Percentiles rank a stretch among this genome's conserved stretches.
Conservation (phyloP, 2,113 vertebrate genomes). For the Pelecanus crispus region DNA sequence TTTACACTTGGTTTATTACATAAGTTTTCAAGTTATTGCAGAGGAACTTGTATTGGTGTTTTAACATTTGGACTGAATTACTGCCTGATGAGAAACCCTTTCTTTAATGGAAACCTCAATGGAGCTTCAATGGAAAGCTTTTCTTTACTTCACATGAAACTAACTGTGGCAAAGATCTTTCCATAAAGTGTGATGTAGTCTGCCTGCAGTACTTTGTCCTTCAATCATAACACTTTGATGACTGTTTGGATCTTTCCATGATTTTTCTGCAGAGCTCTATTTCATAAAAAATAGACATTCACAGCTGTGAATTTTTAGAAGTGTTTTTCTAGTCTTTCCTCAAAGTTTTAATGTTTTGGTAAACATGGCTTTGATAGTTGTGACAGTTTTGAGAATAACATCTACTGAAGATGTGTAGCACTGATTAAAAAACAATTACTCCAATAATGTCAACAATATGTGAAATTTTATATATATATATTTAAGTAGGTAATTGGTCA, state of each 20-base stretch:
- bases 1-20: neutral
- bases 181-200: neutral
- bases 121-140: neutral
- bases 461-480: neutral
- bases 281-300: neutral
- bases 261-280: neutral
- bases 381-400: neutral
- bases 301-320: neutral
- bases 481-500: neutral
- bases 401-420: neutral
- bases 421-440: neutral
- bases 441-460: neutral
- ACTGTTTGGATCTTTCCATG: neutral
- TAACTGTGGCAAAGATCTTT: neutral
- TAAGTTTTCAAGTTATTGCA: neutral
- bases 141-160: neutral
- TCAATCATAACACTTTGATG: neutral
- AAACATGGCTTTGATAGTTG: neutral
- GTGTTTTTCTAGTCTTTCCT: neutral
- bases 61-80: neutral
- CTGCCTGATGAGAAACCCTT: neutral
- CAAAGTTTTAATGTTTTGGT: neutral
- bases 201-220: neutral
- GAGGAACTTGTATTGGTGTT: neutral
- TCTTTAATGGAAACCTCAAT: neutral